Evolutionary conservation across 2,113 vertebrate genomes (phyloP).

Genomic region (Pachyramphus minor): DNA sequence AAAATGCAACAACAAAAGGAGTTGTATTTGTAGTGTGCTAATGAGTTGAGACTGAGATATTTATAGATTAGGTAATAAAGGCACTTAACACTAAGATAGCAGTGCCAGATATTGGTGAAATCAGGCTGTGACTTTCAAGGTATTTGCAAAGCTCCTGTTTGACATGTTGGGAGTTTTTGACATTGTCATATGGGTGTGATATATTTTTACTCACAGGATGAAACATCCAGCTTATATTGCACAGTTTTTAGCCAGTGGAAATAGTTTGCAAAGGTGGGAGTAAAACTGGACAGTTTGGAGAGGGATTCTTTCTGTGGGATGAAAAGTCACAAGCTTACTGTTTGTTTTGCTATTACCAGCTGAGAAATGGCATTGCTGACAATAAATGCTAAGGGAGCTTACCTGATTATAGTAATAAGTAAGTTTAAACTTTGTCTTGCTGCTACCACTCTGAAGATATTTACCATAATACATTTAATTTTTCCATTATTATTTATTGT

Average conservation of each 20-base stretch:
- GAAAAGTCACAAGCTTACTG: not conserved
- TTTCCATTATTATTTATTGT: not conserved
- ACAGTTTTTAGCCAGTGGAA: not conserved
- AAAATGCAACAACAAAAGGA: not conserved
- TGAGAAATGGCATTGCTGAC: not conserved
- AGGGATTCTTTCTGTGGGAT: not conserved
- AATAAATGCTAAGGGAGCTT: not conserved
- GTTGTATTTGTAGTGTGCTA: not conserved
- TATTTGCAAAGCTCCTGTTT: not conserved
- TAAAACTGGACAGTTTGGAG: not conserved
- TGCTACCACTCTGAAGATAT: not conserved
- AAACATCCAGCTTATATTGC: not conserved
- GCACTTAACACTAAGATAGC: not conserved
- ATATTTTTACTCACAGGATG: not conserved
- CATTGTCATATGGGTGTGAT: not conserved
- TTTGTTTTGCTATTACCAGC: not conserved
- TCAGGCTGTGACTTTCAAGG: not conserved
- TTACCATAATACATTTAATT: not conserved
- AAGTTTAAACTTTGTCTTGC: not conserved
- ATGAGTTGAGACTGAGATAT: not conserved
- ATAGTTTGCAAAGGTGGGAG: not conserved
- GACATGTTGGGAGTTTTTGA: rapidly evolving
- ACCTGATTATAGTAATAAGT: not conserved
- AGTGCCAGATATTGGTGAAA: not conserved
- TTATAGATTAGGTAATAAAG: not conserved